Percentiles rank a stretch among this genome's conserved stretches.
Conservation (phyloP, 2,113 vertebrate genomes). For the Tragelaphus scriptus region DNA sequence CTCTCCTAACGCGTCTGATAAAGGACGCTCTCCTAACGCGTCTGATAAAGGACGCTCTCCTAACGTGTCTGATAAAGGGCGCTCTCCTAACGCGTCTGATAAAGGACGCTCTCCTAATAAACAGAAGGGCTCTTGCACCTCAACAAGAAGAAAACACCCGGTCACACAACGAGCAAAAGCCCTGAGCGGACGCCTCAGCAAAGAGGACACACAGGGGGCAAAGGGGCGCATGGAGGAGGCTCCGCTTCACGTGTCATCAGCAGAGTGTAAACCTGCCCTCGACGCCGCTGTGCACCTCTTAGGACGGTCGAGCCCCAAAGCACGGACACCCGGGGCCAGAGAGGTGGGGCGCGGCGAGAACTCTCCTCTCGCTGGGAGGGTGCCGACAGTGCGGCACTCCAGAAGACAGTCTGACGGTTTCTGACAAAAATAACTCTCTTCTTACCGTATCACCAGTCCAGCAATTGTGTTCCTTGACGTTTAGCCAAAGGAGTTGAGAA, state of each 20-base stretch:
- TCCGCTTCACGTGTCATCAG: rapidly evolving
- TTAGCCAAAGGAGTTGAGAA: background rate
- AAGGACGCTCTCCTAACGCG: too few relatives aligned
- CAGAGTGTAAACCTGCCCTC: rapidly evolving
- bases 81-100: background rate
- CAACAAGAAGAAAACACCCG: background rate
- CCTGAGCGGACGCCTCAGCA: background rate
- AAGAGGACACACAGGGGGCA: rapidly evolving
- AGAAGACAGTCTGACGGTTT: rapidly evolving
- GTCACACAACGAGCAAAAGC: background rate
- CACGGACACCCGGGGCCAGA: rapidly evolving
- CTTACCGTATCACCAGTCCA: background rate
- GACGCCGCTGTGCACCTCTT: rapidly evolving
- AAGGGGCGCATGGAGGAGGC: background rate
- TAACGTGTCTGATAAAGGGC: too few relatives aligned
- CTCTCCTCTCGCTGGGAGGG: rapidly evolving
- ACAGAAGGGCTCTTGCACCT: background rate
- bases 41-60: too few relatives aligned
- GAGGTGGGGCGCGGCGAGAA: rapidly evolving
- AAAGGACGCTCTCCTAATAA: too few relatives aligned
- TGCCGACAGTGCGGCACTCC: rapidly evolving
- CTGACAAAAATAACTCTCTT: background rate
- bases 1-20: too few relatives aligned
- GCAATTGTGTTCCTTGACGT: background rate
- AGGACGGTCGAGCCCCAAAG: background rate